Percentiles rank a stretch among this genome's conserved stretches.
phyloP scores from a whole-genome alignment of 2,888 invertebrate species.

The Tetramorium bicarinatum region DNA sequence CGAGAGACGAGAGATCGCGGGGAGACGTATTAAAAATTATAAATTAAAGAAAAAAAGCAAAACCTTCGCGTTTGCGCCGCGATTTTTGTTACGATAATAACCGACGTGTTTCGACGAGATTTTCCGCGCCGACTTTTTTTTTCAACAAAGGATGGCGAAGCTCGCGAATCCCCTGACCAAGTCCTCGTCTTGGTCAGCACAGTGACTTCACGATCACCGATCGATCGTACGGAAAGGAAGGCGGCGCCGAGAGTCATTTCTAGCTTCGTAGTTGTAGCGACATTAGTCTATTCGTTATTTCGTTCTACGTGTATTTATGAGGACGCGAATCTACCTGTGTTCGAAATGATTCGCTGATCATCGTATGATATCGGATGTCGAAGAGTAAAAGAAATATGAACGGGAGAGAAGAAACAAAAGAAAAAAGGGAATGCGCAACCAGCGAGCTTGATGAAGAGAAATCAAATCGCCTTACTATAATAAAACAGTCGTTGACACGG shows the following conservation, averaged over 20 bases:
- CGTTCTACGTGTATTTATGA: conserved; percentile 61
- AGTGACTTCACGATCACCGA: conserved; percentile 3
- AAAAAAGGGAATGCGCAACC: not conserved
- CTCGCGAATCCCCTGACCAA: conserved; percentile 44
- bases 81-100: conserved; percentile 29
- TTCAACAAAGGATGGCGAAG: not conserved
- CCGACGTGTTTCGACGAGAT: not conserved
- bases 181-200: conserved; percentile 21
- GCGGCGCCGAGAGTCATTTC: conserved; percentile 51
- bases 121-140: conserved; percentile 8
- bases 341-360: conserved; percentile 37
- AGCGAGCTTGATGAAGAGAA: conserved; percentile 48
- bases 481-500: conserved; percentile 62
- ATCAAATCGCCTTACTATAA: conserved; percentile 78
- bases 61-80: not conserved
- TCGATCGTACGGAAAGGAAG: conserved; percentile 27
- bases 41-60: not conserved
- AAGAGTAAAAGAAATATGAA: not conserved
- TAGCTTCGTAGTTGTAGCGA: conserved; percentile 73
- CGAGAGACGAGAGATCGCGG: conserved; percentile 15
- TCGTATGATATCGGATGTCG: conserved; percentile 15
- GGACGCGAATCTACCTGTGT: conserved; percentile 3
- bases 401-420: not conserved
- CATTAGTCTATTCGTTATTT: conserved; percentile 73
- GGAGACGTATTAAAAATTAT: conserved; percentile 30